Evolutionary conservation across 2,888 invertebrate genomes (phyloP).

Genomic region (Anthoptus insignis): DNA sequence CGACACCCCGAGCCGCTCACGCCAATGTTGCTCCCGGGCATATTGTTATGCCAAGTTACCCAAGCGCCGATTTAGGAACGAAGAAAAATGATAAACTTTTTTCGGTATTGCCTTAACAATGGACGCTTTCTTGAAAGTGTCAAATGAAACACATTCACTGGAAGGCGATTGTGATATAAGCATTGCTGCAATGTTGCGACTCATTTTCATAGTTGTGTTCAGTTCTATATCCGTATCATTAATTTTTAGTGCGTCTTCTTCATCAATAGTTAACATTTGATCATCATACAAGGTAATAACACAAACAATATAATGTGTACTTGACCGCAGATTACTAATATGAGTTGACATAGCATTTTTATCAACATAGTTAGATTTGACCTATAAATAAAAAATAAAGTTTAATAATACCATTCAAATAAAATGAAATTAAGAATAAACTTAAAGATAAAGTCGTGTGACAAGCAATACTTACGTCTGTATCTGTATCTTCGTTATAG

Average conservation of each 20-base stretch:
- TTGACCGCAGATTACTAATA: constrained; percentile 67
- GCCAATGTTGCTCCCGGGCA: no score
- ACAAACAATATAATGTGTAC: constrained; percentile 75
- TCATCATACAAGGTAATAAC: constrained; percentile 73
- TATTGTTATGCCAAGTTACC: no score
- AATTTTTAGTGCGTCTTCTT: constrained; percentile 57
- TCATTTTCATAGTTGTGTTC: constrained; percentile 67
- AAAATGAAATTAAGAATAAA: constrained; percentile 13
- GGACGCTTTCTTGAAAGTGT: constrained; percentile 69
- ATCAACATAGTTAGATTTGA: constrained; percentile 73
- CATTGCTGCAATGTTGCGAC: constrained; percentile 70
- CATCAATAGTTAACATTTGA: constrained; percentile 57
- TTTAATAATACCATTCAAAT: constrained; percentile 10
- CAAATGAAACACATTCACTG: constrained; percentile 79
- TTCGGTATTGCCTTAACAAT: constrained; percentile 62
- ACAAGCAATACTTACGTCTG: constrained; percentile 42
- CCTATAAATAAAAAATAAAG: constrained; percentile 61
- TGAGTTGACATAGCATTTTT: constrained; percentile 71
- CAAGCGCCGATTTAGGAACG: constrained; percentile 75
- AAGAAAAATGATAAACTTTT: constrained; percentile 68
- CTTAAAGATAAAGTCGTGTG: neutral
- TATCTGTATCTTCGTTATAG: constrained; percentile 80
- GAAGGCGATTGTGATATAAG: constrained; percentile 75
- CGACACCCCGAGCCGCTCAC: no score
- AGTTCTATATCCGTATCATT: constrained; percentile 63